Evolutionary conservation across 2,113 vertebrate species (phyloP).

Genomic region (Tretioscincus oriximinensis): DNA sequence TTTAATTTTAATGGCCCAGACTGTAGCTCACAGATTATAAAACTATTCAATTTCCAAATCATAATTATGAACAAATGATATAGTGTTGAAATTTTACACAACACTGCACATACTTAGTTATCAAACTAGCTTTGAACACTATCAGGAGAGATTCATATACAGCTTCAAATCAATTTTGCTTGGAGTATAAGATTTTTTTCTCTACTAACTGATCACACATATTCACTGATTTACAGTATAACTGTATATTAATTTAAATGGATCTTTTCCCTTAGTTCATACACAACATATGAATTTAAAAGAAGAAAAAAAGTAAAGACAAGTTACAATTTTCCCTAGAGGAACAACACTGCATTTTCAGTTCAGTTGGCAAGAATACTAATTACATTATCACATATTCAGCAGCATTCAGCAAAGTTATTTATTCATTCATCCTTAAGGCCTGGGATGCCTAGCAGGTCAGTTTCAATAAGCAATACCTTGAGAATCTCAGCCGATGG

Average conservation of each 20-base stretch:
- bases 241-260: conserved; percentile 64
- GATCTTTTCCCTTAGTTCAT: conserved; percentile 68
- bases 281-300: conserved; percentile 55
- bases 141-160: neutral
- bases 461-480: conserved; percentile 70
- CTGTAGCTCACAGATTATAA: neutral
- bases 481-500: conserved; percentile 61
- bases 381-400: conserved; percentile 78
- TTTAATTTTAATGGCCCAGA: conserved; percentile 3
- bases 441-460: conserved; percentile 67
- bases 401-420: conserved; percentile 72
- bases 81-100: neutral
- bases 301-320: conserved; percentile 46
- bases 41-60: neutral
- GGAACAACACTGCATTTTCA: conserved; percentile 71
- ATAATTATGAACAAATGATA: neutral
- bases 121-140: neutral
- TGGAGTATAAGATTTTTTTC: conserved; percentile 45
- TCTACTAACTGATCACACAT: conserved; percentile 30
- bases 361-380: conserved; percentile 73
- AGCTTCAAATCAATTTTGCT: neutral
- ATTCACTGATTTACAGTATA: conserved; percentile 54
- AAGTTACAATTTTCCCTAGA: conserved; percentile 56
- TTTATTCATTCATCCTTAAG: conserved; percentile 76
- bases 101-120: neutral